phyloP scores from a whole-genome alignment of 1,140 invertebrate genomes.

The Mamestra configurata region DNA sequence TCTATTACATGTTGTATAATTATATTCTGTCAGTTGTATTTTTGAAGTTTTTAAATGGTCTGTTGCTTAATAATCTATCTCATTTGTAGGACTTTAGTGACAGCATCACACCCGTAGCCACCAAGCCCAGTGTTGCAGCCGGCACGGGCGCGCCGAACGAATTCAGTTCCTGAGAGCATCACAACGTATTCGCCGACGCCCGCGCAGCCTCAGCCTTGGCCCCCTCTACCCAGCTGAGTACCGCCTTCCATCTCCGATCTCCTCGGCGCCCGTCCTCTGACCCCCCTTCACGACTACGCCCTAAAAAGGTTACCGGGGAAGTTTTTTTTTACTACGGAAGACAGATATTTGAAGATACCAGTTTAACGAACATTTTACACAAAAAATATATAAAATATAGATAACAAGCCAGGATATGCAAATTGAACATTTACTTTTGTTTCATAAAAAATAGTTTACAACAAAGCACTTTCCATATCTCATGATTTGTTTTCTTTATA shows the following conservation, averaged over 20 bases:
- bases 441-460: constrained; percentile 1
- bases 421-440: constrained; percentile 18
- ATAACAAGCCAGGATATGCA: constrained; percentile 5
- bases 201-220: constrained; percentile 70
- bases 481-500: constrained; percentile 6
- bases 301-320: constrained; percentile 73
- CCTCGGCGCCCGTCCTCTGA: constrained; percentile 84
- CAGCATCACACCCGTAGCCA: constrained; percentile 91
- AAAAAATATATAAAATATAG: constrained; percentile 40
- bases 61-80: not conserved
- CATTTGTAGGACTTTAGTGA: constrained; percentile 87
- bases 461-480: constrained; percentile 17
- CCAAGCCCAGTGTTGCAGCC: constrained; percentile 92
- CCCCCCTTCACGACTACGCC: constrained; percentile 72
- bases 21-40: too few species aligned
- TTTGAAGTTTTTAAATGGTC: too few species aligned
- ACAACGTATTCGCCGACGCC: constrained; percentile 84
- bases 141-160: constrained; percentile 91
- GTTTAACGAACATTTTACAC: constrained; percentile 45
- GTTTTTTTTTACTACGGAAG: constrained; percentile 71
- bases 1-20: too few species aligned
- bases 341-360: constrained; percentile 56
- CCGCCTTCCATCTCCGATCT: constrained; percentile 88
- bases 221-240: constrained; percentile 87
- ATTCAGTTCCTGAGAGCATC: constrained; percentile 92